Base-by-base conservation (phyloP, 1,140 invertebrate species). In the Bacillus rossius region DNA sequence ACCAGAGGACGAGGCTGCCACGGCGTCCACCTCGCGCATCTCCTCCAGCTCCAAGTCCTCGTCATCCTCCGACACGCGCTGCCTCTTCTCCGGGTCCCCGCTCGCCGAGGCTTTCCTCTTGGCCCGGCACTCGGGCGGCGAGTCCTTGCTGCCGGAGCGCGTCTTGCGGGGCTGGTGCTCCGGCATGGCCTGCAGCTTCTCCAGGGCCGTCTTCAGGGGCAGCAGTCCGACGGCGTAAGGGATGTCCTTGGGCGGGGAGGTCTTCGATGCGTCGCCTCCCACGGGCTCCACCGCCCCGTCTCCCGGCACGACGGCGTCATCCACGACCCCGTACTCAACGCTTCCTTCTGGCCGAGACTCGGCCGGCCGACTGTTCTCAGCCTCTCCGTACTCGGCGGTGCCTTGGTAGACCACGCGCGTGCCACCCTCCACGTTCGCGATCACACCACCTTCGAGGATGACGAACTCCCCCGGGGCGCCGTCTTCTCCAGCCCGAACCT, bases 101-200 rank as follows among this genome's bases (percentile, higher is more conserved):
- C 25, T 7, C 13, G 43, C 17, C 2, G 55, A 57, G 10, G 55
- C 23, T 49, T 57, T 57, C 17, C 55, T 48, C 55, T 57, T 57
- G 20, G 38, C 26, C 17, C 47, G 25, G 22, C 25, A 22, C 22
- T 57, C 55, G 8, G 20, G 14, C 13, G 37, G n/a, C 14, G 38
- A 25, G 38, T 45, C 50, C 45, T 56, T 59, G 19, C 23, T 51
- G 38, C 49, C 43, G 7, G 75, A 77, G 22, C 76, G 64, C 3
- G 75, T 78, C 64, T 77, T 78, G 3, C 75, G 63, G 4, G 77
- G 76, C 13, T 77, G 77, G 63, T 79, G 74, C 64, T 78, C 77
- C 0, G 72, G 69, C 43, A 71, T 77, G 1, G 75, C 73, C 56
- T 78, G 76, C 69, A 78, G 75, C 57, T 72, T 73, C 47, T 77